phyloP scores from a whole-genome alignment of 2,888 invertebrate species.

The Cryptus armator region DNA sequence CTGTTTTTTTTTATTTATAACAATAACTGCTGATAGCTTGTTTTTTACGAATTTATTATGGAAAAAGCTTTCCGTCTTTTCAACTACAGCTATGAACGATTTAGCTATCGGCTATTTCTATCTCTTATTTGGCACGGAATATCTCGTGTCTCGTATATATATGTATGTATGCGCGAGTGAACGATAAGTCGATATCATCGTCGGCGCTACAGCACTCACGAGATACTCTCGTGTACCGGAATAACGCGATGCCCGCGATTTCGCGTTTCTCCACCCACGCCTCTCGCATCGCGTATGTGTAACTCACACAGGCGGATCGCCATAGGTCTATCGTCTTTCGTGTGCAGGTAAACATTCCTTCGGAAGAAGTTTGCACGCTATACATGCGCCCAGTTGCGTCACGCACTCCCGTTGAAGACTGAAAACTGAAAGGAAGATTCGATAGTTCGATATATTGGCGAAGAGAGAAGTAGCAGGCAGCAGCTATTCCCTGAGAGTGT shows the following conservation, averaged over 20 bases:
- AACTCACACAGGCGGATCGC: not conserved
- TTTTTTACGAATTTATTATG: too few species aligned
- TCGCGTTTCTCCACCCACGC: constrained; percentile 18
- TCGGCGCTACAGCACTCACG: not conserved
- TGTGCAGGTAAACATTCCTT: not conserved
- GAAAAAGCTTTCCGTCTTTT: too few species aligned
- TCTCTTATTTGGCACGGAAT: not conserved
- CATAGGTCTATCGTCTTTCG: constrained; percentile 3
- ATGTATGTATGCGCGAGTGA: not conserved
- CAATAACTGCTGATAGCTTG: too few species aligned
- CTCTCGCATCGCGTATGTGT: not conserved
- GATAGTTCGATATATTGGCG: constrained; percentile 35
- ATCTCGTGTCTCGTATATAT: not conserved
- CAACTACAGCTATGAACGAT: not conserved
- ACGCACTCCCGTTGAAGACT: constrained; percentile 20
- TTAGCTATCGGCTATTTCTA: not conserved
- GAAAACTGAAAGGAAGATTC: constrained; percentile 38
- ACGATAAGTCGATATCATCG: constrained; percentile 11
- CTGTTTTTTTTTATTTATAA: too few species aligned
- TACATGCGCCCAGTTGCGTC: not conserved
- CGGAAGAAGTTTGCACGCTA: constrained; percentile 21
- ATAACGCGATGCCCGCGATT: constrained; percentile 23
- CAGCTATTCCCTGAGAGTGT: not conserved
- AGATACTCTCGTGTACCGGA: not conserved
- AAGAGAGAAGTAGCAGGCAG: not conserved